A percentile compares a stretch with the other conserved stretches of the same genome.
Conservation (phyloP, 2,113 vertebrate species). For the Seriola aureovittata region DNA sequence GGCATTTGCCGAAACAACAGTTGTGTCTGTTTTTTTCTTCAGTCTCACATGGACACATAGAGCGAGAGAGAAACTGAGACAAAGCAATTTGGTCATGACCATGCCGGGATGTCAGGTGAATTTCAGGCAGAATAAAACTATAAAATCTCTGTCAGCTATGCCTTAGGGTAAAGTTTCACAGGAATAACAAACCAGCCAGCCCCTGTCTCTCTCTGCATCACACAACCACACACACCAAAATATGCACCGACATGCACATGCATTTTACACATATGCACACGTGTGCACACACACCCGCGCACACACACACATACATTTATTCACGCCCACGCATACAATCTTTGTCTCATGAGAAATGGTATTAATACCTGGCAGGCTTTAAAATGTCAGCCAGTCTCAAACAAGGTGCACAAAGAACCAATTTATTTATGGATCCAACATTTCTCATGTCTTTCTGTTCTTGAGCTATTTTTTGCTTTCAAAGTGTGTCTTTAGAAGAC, state of each 20-base stretch:
- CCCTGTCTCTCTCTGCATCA: not conserved
- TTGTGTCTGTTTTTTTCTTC: not conserved
- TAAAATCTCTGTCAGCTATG: slow-evolving; percentile 44
- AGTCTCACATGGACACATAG: not conserved
- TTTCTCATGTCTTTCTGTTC: slow-evolving; percentile 63
- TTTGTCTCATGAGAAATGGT: slow-evolving; percentile 69
- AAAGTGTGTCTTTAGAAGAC: slow-evolving; percentile 62
- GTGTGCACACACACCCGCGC: no score
- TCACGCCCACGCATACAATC: slow-evolving; percentile 46
- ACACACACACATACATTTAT: slow-evolving; percentile 12
- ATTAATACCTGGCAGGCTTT: slow-evolving; percentile 74
- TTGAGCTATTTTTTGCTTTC: slow-evolving; percentile 74
- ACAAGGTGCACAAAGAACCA: slow-evolving; percentile 65
- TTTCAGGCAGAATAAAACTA: slow-evolving; percentile 43
- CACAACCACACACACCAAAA: not conserved
- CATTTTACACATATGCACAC: not conserved
- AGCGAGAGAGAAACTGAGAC: not conserved
- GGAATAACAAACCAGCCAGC: slow-evolving; percentile 41
- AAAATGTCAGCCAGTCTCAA: slow-evolving; percentile 68
- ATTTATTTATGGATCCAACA: slow-evolving; percentile 79
- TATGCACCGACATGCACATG: not conserved
- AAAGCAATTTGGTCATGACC: slow-evolving; percentile 13
- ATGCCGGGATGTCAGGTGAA: slow-evolving; percentile 22
- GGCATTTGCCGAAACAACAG: not conserved
- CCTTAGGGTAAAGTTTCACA: slow-evolving; percentile 32